Conservation (phyloP, 2,113 vertebrate genomes). For the Paraplagusia blochii region DNA sequence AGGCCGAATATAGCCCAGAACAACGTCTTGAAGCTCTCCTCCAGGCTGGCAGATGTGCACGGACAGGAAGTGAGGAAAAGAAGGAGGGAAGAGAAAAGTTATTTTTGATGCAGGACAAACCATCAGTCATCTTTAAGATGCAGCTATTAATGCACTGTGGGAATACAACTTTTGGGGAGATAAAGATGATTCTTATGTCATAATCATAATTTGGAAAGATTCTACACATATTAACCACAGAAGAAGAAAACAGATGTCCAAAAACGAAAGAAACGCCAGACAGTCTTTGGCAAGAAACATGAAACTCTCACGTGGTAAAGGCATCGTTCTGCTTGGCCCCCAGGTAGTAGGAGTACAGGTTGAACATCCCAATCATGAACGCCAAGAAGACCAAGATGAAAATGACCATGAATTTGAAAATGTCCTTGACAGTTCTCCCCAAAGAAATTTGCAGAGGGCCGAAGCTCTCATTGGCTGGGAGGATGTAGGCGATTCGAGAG, state of each 20-base stretch:
- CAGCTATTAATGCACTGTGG: constrained; percentile 4
- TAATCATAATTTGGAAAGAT: no score
- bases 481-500: constrained; percentile 95
- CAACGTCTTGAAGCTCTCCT: constrained; percentile 98
- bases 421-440: constrained; percentile 95
- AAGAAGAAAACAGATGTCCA: no score
- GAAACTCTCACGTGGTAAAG: constrained; percentile 89
- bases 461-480: constrained; percentile 96
- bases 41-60: constrained; percentile 75
- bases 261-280: neutral
- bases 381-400: constrained; percentile 98
- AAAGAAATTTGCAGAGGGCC: constrained; percentile 97
- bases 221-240: no score
- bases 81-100: constrained; percentile 3
- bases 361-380: constrained; percentile 99
- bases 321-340: constrained; percentile 96
- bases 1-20: constrained; percentile 99
- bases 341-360: constrained; percentile 94
- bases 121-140: constrained; percentile 4
- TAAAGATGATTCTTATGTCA: neutral
- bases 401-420: constrained; percentile 99
- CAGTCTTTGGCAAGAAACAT: neutral
- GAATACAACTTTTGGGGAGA: neutral
- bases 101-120: constrained; percentile 34
- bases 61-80: neutral